A percentile compares a stretch with the other conserved stretches of the same genome.
Evolutionary conservation across 2,888 invertebrate genomes (phyloP).

Genomic region (Synergus japonicus): DNA sequence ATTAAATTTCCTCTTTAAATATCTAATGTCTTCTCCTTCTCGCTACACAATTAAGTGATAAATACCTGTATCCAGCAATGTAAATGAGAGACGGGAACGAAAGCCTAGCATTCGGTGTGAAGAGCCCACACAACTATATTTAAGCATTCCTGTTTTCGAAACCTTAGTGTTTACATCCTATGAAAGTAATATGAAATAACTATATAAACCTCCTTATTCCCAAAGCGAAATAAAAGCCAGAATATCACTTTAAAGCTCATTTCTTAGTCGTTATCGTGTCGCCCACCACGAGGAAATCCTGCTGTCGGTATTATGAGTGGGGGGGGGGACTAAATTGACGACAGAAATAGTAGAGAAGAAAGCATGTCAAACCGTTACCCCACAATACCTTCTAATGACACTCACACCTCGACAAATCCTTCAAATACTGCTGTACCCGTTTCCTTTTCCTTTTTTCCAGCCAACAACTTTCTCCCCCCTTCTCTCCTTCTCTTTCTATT

Average conservation of each 20-base stretch:
- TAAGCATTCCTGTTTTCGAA: not conserved
- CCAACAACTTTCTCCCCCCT: conserved; percentile 22
- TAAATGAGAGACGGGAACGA: not conserved
- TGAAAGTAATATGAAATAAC: not conserved
- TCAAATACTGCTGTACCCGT: conserved; percentile 12
- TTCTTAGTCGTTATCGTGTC: not conserved
- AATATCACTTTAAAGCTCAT: conserved; percentile 6
- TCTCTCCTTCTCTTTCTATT: conserved; percentile 22
- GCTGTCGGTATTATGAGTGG: conserved; percentile 45
- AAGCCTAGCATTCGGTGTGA: not conserved
- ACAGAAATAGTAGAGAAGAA: conserved; percentile 50
- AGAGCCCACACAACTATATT: not conserved
- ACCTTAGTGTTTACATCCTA: not conserved
- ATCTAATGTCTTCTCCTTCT: not conserved
- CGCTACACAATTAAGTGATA: not conserved
- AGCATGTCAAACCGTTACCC: conserved; percentile 65
- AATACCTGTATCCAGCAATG: not conserved
- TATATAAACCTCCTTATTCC: not conserved
- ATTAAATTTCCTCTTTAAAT: not conserved
- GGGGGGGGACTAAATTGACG: not conserved
- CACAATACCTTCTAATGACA: conserved; percentile 75
- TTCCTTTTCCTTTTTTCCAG: not conserved
- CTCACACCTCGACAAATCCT: conserved; percentile 49
- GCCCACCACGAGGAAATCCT: conserved; percentile 53
- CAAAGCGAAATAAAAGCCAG: not conserved